Evolutionary conservation across 2,888 invertebrate species (phyloP).

Genomic region (Machimus rusticus): DNA sequence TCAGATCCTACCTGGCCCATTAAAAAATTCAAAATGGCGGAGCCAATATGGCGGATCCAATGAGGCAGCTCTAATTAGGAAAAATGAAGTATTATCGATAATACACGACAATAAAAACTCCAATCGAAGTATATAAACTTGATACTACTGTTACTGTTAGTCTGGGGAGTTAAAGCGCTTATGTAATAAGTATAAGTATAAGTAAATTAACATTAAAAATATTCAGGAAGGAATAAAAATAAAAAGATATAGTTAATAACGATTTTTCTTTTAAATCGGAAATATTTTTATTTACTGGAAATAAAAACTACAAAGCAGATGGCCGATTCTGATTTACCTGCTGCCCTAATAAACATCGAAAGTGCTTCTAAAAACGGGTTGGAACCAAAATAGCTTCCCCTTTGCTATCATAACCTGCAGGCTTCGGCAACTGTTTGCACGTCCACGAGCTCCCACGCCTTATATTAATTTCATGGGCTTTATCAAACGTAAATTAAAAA

Average conservation of each 20-base stretch:
- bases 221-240: background rate
- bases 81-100: too few relatives aligned
- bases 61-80: too few relatives aligned
- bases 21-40: too few relatives aligned
- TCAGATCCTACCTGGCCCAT: too few relatives aligned
- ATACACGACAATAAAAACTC: too few relatives aligned
- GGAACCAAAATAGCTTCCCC: background rate
- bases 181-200: too few relatives aligned
- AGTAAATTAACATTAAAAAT: too few relatives aligned
- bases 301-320: background rate
- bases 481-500: constrained; percentile 13
- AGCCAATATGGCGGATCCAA: too few relatives aligned
- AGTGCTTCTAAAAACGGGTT: background rate
- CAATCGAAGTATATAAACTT: too few relatives aligned
- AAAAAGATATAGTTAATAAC: background rate
- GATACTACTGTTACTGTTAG: too few relatives aligned
- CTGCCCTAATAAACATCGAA: background rate
- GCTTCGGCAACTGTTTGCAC: background rate
- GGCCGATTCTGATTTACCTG: background rate
- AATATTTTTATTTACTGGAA: background rate
- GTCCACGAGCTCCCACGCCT: background rate
- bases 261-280: background rate
- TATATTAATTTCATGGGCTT: constrained; percentile 16
- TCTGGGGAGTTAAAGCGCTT: too few relatives aligned
- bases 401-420: constrained; percentile 1